Evolutionary conservation across 2,797 vertebrate genomes (phyloP), one percentile per base, ranked within the genome.

Genomic region (Octomys mimax): DNA sequence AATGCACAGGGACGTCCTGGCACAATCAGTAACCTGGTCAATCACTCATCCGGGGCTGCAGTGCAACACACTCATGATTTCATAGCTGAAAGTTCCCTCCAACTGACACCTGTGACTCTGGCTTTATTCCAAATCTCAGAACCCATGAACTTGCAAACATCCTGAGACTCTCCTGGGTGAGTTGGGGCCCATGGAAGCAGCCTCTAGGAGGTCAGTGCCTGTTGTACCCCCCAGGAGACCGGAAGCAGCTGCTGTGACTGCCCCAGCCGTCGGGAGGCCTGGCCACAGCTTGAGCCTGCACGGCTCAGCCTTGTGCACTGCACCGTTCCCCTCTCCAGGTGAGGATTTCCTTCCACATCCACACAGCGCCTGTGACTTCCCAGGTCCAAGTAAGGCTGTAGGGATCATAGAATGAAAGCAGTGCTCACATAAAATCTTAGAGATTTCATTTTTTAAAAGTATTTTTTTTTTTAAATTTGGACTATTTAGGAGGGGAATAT

Each of bases 21-120:
- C 24, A 22, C 61, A 92, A 85, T 96, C 87, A 79, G 0, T 91
- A 93, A 93, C 31, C 94, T 81, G 42, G 33, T 78, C 5, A 4
- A 52, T 64, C 70, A 92, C 39, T n/a, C 42, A 39, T 33, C 68
- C 64, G 2, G 57, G 68, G 49, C 59, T 66, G 31, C 71, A 73
- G 82, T 93, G 49, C 82, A 68, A 24, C 54, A 1, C 78, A 22
- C 57, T 83, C 91, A 49, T 78, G 49, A 0, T 0, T 80, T 87
- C 89, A 79, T 96, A 87, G 94, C 84, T 85, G 90, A 95, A 70
- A 83, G 83, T 89, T 94, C 77, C 75, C 2, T 54, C 91, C 93
- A 96, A 96, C 96, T 96, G 90, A 95, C 39, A 79, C 80, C 95
- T 95, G 24, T 95, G 93, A 87, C 68, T 97, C 97, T 92, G 83